Evolutionary conservation across 2,113 vertebrate genomes (phyloP), one percentile per base, ranked within the genome.

Genomic region (Chrysemys picta): DNA sequence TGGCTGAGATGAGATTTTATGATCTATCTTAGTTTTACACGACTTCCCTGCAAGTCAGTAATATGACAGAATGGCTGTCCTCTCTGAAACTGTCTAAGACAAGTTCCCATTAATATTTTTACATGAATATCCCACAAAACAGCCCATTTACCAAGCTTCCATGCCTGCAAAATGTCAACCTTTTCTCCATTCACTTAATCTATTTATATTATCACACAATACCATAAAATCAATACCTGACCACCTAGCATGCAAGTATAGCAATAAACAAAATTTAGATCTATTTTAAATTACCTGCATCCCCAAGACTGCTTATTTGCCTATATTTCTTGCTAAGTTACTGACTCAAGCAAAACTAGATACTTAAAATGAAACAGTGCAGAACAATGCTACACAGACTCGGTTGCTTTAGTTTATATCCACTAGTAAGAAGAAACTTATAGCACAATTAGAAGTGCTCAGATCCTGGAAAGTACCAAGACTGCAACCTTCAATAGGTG

Each of bases 1-100:
- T 54, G 53, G 24, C 0, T 0, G 24, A 72, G 29, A 42, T 6
- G 19, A 42, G 11, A 4, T 24, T 47, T 78, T 78, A 78, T 47
- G 12, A 78, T 27, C 38, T 57, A 53, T 31, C 5, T 35, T 8
- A 50, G 1, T 80, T 89, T 89, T 7, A 38, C 47, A 75, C 38
- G 7, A 86, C 54, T 85, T 22, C 2, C 3, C 38, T 47, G 69
- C 80, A 50, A 49, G 49, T 12, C 80, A 78, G 24, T 14, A n/a
- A 2, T 54, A 69, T 17, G n/a, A 72, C 49, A 79, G 49, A 88
- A 54, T 5, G 62, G 4, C 38, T 80, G 56, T 12, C n/a, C 38
- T 72, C 49, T 62, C 54, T 54, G 42, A 82, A 92, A 47, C 49
- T 38, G 29, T 75, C 22, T 47, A 78, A 29, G 75, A 47, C 6